A percentile compares a stretch with the other conserved stretches of the same genome.
Evolutionary conservation across 2,888 invertebrate species (phyloP).

Genomic region (Dryomyza anilis): DNA sequence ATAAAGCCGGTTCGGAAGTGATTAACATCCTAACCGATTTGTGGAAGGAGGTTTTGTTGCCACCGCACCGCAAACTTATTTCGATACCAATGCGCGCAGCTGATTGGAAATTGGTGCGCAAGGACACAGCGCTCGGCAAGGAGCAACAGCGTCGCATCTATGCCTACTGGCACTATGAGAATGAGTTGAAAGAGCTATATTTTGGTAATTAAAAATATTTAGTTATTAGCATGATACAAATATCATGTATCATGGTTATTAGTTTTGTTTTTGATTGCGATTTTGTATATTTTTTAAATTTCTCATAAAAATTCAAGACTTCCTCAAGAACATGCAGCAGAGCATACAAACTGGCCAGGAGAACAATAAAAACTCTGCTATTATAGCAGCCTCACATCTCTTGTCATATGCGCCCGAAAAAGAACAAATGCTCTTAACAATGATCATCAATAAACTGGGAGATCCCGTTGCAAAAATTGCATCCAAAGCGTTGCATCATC

Average conservation of each 20-base stretch:
- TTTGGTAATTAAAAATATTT: slow-evolving; percentile 62
- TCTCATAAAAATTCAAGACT: slow-evolving; percentile 50
- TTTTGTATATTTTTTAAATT: not conserved
- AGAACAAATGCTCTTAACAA: slow-evolving; percentile 68
- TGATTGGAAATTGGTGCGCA: slow-evolving; percentile 57
- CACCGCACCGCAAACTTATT: slow-evolving; percentile 55
- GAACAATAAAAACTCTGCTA: slow-evolving; percentile 52
- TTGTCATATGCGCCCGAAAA: slow-evolving; percentile 58
- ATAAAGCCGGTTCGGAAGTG: slow-evolving; percentile 57
- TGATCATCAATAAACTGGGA: slow-evolving; percentile 93
- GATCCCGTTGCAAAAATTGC: slow-evolving; percentile 84
- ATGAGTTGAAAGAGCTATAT: slow-evolving; percentile 81
- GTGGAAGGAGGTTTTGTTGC: slow-evolving; percentile 57
- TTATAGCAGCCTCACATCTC: slow-evolving; percentile 52
- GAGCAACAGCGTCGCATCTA: slow-evolving; percentile 70
- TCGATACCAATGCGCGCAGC: slow-evolving; percentile 54
- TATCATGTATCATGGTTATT: not conserved
- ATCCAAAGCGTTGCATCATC: slow-evolving; percentile 83
- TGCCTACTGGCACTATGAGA: slow-evolving; percentile 87
- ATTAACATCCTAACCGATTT: slow-evolving; percentile 54
- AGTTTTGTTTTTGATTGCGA: too few species aligned
- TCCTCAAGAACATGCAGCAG: slow-evolving; percentile 57
- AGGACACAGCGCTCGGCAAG: slow-evolving; percentile 61
- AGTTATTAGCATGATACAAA: not conserved
- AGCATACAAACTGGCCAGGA: slow-evolving; percentile 58